Evolutionary conservation across 30 jellyfish, hydroid and myxozoan genomes (phyloP), one percentile per base, ranked within the genome.

Genomic region (Phacellophora camtschatica): DNA sequence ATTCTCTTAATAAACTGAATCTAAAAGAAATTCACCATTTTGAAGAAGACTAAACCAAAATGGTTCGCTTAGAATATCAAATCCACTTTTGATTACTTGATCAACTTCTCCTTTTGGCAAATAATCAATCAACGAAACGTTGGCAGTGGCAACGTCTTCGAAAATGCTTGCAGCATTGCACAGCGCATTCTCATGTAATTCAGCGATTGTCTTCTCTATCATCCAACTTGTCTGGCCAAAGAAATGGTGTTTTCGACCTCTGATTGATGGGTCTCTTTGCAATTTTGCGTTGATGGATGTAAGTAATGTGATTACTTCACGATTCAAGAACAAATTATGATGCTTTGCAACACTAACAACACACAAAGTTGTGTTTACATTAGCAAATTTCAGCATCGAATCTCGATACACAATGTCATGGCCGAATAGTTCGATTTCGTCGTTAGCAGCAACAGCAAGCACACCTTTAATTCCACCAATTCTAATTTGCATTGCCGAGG

Each of bases 401-500:
- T 48, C 82, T 12, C 97, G 79, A 45, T 48, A 88, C 28, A 81
- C 57, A 39, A 88, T 13, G 43, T 72, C 82, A 18, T 63, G 31
- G 20, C 64, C 77, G 2, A 33, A 19, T 56, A 73, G 49, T 6
- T 74, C 79, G 16, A 61, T 67, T 68, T 74, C 88, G 68, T 81
- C 76, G 15, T 79, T 78, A 36, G 39, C 77, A 3, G 83, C 85
- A 55, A 71, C 82, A 18, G 68, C 88, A 13, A 74, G 42, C 2
- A 88, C 89, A 4, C 97, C 97, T 73, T 88, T 88, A 35, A 75
- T 34, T 53, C 97, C 97, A n/a, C 87, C 51, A 24, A 53, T 33
- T 50, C 97, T 36, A 24, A 88, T 72, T 41, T 88, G 97, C 28
- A 71, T 61, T 25, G 95, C 95, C 22, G 95, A 81, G 2, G 94